These are phyloP conservation scores for Rhynchomys soricoides DNA, from an alignment of 2,113 vertebrate species.

Conservation along the genomic window DNA sequence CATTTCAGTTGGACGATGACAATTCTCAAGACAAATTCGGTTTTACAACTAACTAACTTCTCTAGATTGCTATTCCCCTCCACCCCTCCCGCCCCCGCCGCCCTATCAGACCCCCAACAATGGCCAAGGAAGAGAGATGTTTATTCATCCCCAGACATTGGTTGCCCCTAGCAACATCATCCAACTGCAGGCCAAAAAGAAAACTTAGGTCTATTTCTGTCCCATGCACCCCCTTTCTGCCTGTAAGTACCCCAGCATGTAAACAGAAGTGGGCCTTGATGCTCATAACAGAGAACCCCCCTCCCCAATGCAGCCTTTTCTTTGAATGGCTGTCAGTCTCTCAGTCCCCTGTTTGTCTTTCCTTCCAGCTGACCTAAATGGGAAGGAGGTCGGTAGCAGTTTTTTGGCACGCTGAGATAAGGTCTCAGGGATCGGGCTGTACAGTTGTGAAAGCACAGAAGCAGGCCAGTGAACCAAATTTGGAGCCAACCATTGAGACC, in stretches of 20 bases:
- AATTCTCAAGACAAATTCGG: neutral
- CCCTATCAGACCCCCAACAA: neutral
- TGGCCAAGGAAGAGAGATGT: neutral
- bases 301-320: too few species aligned
- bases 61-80: neutral
- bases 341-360: neutral
- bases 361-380: neutral
- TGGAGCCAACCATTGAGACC: neutral
- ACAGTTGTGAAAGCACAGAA: neutral
- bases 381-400: fast-evolving
- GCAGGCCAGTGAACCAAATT: neutral
- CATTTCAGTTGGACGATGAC: neutral
- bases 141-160: neutral
- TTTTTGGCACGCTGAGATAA: neutral
- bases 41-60: neutral
- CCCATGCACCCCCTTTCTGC: neutral
- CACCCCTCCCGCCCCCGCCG: too few species aligned
- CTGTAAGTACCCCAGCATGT: neutral
- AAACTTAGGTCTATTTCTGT: neutral
- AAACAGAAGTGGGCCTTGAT: neutral
- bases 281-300: too few species aligned
- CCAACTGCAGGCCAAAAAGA: neutral
- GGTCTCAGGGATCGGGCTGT: neutral
- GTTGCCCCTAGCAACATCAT: neutral
- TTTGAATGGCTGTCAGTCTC: neutral